Conservation (phyloP, 2,797 vertebrate genomes). For the Crocodylus rhombifer region DNA sequence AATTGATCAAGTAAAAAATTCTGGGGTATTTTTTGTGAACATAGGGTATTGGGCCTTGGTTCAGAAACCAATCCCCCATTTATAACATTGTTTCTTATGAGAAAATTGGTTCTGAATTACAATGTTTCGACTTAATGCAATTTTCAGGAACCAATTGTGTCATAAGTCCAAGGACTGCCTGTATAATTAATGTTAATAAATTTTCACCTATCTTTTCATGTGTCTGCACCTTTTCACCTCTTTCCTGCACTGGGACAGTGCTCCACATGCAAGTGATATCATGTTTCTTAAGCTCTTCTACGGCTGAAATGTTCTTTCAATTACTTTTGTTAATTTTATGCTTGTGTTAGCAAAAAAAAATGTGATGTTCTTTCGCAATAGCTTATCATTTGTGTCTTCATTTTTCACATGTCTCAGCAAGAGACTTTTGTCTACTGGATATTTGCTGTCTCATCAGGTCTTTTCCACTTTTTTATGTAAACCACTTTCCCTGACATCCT, state of each 20-base stretch:
- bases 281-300: not conserved
- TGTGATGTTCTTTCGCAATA: not conserved
- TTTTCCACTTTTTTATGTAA: slow-evolving; percentile 44
- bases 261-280: not conserved
- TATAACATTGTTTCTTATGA: too few species aligned
- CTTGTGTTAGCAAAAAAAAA: not conserved
- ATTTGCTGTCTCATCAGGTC: slow-evolving; percentile 58
- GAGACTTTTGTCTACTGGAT: not conserved
- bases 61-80: too few species aligned
- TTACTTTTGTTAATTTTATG: not conserved
- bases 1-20: too few species aligned
- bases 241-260: not conserved
- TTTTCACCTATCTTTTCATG: too few species aligned
- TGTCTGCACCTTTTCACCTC: not conserved
- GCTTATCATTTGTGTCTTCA: not conserved
- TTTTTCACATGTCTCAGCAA: slow-evolving; percentile 10
- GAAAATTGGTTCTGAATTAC: too few species aligned
- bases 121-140: too few species aligned
- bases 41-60: too few species aligned
- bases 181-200: too few species aligned
- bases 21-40: too few species aligned
- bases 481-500: not conserved
- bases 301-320: not conserved
- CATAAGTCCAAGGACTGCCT: too few species aligned
- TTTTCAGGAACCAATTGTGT: too few species aligned